Percentiles rank a stretch among this genome's conserved stretches.
phyloP scores from a whole-genome alignment of 1,140 invertebrate genomes.

The Trinorchestia longiramus region DNA sequence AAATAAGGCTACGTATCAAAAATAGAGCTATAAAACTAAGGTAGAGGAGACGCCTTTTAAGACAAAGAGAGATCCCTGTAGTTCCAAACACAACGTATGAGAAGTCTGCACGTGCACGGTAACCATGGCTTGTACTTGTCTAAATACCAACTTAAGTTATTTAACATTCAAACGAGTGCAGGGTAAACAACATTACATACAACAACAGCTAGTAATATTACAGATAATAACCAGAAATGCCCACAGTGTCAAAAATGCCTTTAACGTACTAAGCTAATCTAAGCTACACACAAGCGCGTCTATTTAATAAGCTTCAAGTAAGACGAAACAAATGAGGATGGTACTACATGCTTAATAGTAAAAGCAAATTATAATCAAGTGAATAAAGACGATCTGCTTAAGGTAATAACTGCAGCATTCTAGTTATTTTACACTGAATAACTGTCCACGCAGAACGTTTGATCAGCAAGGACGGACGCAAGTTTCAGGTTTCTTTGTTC shows the following conservation, averaged over 20 bases:
- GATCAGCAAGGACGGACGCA: neutral
- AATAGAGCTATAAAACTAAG: neutral
- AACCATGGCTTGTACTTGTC: neutral
- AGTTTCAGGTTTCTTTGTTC: no score
- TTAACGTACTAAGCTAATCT: neutral
- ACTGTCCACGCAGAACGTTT: neutral
- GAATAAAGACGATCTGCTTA: neutral
- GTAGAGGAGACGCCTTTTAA: neutral
- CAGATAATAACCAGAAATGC: neutral
- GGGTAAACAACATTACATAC: neutral
- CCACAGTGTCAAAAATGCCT: neutral
- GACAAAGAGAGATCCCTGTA: neutral
- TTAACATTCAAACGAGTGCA: neutral
- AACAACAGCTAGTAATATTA: neutral
- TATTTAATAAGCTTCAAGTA: neutral
- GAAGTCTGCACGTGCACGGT: neutral
- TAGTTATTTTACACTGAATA: neutral
- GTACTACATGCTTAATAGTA: neutral
- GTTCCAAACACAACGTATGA: neutral
- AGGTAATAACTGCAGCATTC: neutral
- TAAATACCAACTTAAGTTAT: neutral
- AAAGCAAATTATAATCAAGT: neutral
- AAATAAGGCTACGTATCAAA: neutral
- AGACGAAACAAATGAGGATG: neutral
- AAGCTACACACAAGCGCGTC: neutral